These are phyloP conservation scores for Diploptera punctata DNA, from an alignment of 2,888 invertebrate species.

Conservation along the genomic window DNA sequence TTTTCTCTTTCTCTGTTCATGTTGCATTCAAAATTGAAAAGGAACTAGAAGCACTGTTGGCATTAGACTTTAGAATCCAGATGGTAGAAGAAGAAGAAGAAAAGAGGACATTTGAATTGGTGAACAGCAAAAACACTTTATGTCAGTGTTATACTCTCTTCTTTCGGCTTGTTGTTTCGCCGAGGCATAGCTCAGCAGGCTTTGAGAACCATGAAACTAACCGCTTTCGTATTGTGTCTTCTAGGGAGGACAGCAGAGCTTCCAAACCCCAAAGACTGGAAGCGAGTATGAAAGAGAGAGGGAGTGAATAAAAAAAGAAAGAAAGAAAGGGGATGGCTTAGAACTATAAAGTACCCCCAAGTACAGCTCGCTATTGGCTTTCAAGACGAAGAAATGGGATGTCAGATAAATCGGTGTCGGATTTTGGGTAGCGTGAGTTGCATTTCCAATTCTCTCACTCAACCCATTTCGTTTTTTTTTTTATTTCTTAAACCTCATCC, in stretches of 20 bases:
- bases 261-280: not conserved
- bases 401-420: conserved; percentile 35
- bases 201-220: conserved; percentile 4
- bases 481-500: not conserved
- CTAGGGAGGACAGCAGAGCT: conserved; percentile 1
- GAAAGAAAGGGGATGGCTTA: not conserved
- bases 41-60: not conserved
- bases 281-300: not conserved
- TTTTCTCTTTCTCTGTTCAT: too few relatives aligned
- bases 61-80: not conserved
- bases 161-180: conserved; percentile 19
- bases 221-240: conserved; percentile 15
- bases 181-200: not conserved
- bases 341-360: conserved; percentile 22
- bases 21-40: conserved; percentile 22
- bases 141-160: conserved; percentile 22
- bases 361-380: conserved; percentile 21
- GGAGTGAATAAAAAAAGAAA: not conserved
- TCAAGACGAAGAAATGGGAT: conserved; percentile 30
- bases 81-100: not conserved
- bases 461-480: conserved; percentile 16
- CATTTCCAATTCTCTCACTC: conserved; percentile 31
- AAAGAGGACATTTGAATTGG: conserved; percentile 24
- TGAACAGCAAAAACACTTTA: conserved; percentile 19
- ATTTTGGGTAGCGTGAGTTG: conserved; percentile 20